Evolutionary conservation across 2,888 invertebrate species (phyloP), one percentile per base, ranked within the genome.

Genomic region (Gortyna flavago): DNA sequence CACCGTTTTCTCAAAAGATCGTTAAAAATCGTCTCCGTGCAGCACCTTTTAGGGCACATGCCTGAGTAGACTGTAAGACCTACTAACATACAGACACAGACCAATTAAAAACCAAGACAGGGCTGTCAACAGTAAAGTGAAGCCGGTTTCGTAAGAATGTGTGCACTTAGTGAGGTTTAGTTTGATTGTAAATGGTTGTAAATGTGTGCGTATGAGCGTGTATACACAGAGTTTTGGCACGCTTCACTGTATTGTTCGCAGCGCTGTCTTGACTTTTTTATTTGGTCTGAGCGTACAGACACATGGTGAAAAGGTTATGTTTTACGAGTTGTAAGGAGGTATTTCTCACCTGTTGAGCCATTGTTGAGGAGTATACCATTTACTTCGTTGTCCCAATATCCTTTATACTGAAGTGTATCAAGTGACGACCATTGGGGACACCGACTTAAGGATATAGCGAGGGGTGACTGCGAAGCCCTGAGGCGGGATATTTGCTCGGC

Each of bases 331-430:
- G 29, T 29, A 18, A 61, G 18, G 18, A 32, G 3, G 9, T 29
- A n/a, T 13, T n/a, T 32, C 86, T 84, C 79, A 98, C 98, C 97
- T 87, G 98, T 97, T 87, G 97, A 97, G 75, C 98, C 98, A 86
- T 97, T 98, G 90, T 98, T 98, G 38, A 97, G 96, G 18, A 98
- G 95, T 8, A 96, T 95, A 44, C 97, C 97, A 57, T 95, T 95
- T 7, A 97, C 96, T 11, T 96, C 94, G 68, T 97, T 96, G 86
- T 97, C 97, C 97, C 97, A 97, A 85, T 97, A 97, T 0, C 97
- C 97, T 72, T 96, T 97, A 89, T 97, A 97, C 88, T 96, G 96
- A 66, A 97, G 95, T 0, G 97, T 97, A 16, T 97, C 97, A 32
- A 98, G 94, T 0, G 96, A 95, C 0, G 95, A 92, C 96, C 96